A percentile compares a stretch with the other conserved stretches of the same genome.
Evolutionary conservation across 2,113 vertebrate genomes (phyloP).

Genomic region (Mus spicilegus): DNA sequence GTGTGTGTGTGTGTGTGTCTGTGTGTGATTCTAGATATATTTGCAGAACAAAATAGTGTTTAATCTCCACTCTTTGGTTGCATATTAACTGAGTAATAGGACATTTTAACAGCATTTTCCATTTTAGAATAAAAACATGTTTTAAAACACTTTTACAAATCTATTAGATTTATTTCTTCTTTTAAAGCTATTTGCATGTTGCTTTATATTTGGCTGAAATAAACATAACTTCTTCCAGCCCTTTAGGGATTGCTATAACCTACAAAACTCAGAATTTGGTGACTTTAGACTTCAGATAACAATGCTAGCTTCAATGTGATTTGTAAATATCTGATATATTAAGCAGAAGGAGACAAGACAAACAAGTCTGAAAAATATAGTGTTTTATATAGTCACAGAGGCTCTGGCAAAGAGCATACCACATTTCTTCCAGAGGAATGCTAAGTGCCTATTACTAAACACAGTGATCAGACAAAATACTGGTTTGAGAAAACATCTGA

Average conservation of each 20-base stretch:
- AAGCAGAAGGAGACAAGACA: constrained; percentile 8
- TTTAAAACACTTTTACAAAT: constrained; percentile 21
- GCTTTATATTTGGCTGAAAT: constrained; percentile 6
- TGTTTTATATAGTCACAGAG: not conserved
- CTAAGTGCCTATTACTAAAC: constrained; percentile 44
- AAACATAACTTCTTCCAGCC: not conserved
- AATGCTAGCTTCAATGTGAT: not conserved
- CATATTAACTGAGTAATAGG: not conserved
- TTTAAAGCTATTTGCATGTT: not conserved
- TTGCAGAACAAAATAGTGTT: not conserved
- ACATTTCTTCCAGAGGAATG: not conserved
- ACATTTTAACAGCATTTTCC: not conserved
- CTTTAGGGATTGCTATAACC: not conserved
- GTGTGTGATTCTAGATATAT: not conserved
- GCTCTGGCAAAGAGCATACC: not conserved
- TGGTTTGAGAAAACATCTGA: constrained; percentile 34
- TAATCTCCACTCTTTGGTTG: not conserved
- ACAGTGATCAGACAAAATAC: constrained; percentile 46
- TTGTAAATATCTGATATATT: constrained; percentile 42
- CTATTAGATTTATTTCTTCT: constrained; percentile 14
- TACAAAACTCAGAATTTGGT: constrained; percentile 14
- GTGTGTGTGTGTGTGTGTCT: too few species aligned
- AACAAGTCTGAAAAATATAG: not conserved
- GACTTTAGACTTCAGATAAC: constrained; percentile 10
- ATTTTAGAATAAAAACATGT: constrained; percentile 23